phyloP scores from a whole-genome alignment of 2,797 vertebrate genomes.

The Cygnus olor region DNA sequence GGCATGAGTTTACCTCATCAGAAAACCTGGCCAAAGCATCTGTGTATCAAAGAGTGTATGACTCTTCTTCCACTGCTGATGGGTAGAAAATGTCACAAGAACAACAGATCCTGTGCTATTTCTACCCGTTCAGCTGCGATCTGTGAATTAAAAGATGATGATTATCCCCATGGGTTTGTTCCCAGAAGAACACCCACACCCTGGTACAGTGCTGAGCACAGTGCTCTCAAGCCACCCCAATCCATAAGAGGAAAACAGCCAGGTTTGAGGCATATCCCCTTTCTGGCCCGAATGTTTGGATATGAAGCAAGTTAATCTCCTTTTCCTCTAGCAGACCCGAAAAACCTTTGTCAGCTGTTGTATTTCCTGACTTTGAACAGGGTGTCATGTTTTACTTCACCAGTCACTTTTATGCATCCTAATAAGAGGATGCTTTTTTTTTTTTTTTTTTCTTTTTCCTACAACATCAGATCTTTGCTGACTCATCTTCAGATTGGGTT shows the following conservation, averaged over 20 bases:
- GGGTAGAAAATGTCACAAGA: background rate
- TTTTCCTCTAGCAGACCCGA: background rate
- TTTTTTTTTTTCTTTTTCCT: too few relatives aligned
- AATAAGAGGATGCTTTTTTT: background rate
- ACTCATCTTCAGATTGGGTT: background rate
- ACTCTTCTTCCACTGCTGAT: background rate
- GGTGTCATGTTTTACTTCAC: background rate
- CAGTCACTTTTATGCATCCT: fast-evolving
- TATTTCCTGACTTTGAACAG: background rate
- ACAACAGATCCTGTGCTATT: constrained; percentile 7
- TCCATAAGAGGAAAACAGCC: fast-evolving
- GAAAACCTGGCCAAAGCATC: constrained; percentile 24
- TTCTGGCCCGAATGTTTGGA: background rate
- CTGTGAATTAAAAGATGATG: background rate
- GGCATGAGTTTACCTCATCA: background rate
- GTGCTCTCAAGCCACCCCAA: fast-evolving
- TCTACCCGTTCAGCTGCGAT: background rate
- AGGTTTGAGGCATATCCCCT: background rate
- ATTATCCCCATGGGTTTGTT: background rate
- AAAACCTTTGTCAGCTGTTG: background rate
- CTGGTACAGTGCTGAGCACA: background rate
- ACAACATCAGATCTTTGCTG: background rate
- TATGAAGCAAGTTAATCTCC: background rate
- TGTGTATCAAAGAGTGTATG: background rate
- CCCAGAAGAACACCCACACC: background rate